Evolutionary conservation across 2,888 invertebrate genomes (phyloP).

Genomic region (Cheilosia vernalis): DNA sequence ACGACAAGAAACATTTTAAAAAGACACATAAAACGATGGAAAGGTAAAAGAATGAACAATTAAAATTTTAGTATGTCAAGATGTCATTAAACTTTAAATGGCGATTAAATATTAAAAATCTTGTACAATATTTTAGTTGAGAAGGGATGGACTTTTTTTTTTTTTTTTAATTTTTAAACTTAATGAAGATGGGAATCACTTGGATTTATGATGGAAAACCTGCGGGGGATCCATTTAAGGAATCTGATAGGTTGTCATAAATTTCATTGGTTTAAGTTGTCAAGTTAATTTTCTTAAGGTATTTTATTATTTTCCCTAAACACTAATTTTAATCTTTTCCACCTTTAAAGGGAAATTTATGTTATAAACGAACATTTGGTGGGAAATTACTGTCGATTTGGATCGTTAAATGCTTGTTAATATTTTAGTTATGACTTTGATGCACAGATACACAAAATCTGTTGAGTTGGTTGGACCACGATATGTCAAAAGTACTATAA

Average conservation of each 20-base stretch:
- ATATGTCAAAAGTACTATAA: no score
- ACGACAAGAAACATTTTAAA: not conserved
- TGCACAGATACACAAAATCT: no score
- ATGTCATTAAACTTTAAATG: not conserved
- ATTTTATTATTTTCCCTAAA: no score
- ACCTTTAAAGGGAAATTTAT: no score
- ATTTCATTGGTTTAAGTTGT: not conserved
- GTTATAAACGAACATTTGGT: no score
- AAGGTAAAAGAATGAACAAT: not conserved
- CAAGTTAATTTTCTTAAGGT: no score
- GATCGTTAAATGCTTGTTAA: no score
- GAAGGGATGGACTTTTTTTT: not conserved
- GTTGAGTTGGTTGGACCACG: no score
- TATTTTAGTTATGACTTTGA: no score
- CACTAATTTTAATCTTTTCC: no score
- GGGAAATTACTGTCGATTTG: no score
- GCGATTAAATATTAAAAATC: not conserved
- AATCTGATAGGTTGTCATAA: not conserved
- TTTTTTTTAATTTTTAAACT: not conserved
- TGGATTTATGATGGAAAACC: constrained; percentile 1
- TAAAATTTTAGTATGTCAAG: constrained; percentile 1
- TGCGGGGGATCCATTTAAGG: constrained; percentile 32
- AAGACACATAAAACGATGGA: not conserved
- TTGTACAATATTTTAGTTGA: not conserved
- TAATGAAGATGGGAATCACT: constrained; percentile 28